These are phyloP conservation scores for Geophilus truncorum DNA, from an alignment of 2,888 invertebrate species.

Conservation along the genomic window DNA sequence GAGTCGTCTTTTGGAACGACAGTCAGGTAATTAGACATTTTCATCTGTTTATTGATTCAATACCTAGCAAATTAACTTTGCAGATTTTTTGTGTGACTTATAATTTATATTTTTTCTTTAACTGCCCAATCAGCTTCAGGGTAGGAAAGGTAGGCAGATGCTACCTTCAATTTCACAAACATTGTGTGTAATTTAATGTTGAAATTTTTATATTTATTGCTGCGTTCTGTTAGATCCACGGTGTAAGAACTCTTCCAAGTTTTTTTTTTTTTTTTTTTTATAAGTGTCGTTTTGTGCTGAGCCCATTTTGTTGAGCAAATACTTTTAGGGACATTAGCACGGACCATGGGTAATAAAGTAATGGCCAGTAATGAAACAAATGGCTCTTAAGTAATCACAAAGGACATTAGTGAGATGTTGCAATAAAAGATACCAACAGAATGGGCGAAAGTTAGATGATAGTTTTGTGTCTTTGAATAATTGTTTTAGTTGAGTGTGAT, in stretches of 20 bases:
- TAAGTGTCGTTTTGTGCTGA: not conserved
- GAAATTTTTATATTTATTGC: not conserved
- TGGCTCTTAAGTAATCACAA: too few species aligned
- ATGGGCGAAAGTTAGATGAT: not conserved
- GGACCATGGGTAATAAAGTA: too few species aligned
- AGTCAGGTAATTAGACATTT: not conserved
- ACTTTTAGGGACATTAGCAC: too few species aligned
- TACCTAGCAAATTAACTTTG: not conserved
- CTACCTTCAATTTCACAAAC: not conserved
- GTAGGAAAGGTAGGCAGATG: constrained; percentile 8
- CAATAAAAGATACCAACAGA: not conserved
- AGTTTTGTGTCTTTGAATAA: too few species aligned
- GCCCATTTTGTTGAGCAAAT: not conserved
- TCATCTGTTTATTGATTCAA: not conserved
- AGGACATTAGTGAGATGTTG: too few species aligned
- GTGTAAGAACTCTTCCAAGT: not conserved
- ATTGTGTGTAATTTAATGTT: not conserved
- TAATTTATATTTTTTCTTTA: not conserved
- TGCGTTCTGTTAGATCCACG: not conserved
- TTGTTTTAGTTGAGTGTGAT: too few species aligned
- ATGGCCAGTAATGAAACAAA: too few species aligned
- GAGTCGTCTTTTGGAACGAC: not conserved
- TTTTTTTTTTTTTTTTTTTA: not conserved
- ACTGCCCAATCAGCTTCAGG: not conserved
- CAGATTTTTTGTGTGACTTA: not conserved